phyloP scores from a whole-genome alignment of 2,797 vertebrate species.

The Rhabdomys pumilio region DNA sequence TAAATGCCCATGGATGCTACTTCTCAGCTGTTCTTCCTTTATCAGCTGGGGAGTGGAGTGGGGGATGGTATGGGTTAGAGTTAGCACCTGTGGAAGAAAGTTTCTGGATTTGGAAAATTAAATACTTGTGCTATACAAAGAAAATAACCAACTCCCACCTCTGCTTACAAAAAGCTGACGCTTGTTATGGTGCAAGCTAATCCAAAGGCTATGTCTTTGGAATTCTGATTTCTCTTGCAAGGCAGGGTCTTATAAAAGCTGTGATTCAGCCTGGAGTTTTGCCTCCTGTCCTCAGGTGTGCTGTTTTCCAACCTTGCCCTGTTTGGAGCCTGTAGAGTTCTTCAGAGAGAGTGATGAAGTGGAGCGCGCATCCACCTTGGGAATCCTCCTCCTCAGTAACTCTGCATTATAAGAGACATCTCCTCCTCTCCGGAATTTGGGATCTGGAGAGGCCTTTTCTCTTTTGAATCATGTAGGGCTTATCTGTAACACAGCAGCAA shows the following conservation, averaged over 20 bases:
- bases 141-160: neutral
- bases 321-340: neutral
- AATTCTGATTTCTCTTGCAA: no score
- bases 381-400: neutral
- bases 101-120: slow-evolving; percentile 77
- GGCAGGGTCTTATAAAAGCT: neutral
- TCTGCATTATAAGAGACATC: neutral
- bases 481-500: neutral
- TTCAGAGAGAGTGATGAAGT: neutral
- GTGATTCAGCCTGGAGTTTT: neutral
- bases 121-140: neutral
- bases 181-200: neutral
- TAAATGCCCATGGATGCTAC: neutral
- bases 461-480: neutral
- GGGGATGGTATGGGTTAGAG: neutral
- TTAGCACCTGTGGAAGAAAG: neutral
- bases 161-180: neutral
- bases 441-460: neutral
- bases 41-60: slow-evolving; percentile 35
- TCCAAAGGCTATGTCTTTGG: neutral
- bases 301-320: neutral
- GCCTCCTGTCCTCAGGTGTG: neutral
- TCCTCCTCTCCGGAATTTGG: neutral
- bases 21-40: slow-evolving; percentile 55
- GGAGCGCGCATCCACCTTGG: neutral